These are phyloP conservation scores for Chironomus striatipennis DNA, from an alignment of 1,140 invertebrate species.

Conservation along the genomic window DNA sequence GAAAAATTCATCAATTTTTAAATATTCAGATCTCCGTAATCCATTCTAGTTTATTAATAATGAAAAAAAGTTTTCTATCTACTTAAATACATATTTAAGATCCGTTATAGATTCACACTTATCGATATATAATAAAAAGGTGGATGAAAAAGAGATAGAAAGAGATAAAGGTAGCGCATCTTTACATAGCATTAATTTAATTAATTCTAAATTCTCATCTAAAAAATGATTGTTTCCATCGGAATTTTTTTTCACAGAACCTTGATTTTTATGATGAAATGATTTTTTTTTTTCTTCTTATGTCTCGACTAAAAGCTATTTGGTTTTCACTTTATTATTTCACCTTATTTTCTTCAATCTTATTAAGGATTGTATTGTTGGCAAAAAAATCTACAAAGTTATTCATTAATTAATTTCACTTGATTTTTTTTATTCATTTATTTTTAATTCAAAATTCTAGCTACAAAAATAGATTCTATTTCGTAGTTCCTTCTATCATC, in stretches of 20 bases:
- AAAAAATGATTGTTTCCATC: constrained; percentile 14
- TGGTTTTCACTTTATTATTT: background rate
- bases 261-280: constrained; percentile 9
- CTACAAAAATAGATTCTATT: constrained; percentile 22
- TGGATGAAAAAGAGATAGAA: too few relatives aligned
- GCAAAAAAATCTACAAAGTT: background rate
- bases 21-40: too few relatives aligned
- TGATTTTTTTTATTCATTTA: too few relatives aligned
- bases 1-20: too few relatives aligned
- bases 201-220: background rate
- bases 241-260: constrained; percentile 4
- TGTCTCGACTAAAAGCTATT: background rate
- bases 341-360: background rate
- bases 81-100: too few relatives aligned
- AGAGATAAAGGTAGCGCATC: too few relatives aligned
- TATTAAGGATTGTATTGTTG: background rate
- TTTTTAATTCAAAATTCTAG: background rate
- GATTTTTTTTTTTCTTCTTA: background rate
- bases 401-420: background rate
- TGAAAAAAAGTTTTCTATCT: too few relatives aligned
- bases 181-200: too few relatives aligned
- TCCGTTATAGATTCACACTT: too few relatives aligned
- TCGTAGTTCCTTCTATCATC: background rate
- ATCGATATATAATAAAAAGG: too few relatives aligned
- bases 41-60: too few relatives aligned